Conservation (phyloP, 1,140 invertebrate genomes). For the Gryon sp. region DNA sequence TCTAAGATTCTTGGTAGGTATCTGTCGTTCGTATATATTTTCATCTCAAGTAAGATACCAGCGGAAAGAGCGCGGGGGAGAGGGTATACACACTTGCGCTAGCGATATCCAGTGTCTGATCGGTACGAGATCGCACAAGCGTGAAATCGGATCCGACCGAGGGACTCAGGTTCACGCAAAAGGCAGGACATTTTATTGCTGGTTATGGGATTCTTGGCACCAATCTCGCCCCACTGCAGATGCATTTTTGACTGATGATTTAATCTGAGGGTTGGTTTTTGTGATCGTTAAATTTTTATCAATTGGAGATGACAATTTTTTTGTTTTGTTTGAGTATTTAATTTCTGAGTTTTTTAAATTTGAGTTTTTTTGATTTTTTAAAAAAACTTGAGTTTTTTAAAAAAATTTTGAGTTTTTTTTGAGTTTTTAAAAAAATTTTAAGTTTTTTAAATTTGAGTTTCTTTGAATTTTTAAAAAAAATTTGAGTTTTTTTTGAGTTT, state of each 20-base stretch:
- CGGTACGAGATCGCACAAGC: slow-evolving; percentile 55
- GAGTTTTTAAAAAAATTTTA: too few species aligned
- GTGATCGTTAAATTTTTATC: too few species aligned
- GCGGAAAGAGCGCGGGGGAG: too few species aligned
- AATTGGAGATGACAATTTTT: not conserved
- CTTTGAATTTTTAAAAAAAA: too few species aligned
- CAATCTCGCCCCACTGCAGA: slow-evolving; percentile 27
- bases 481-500: too few species aligned
- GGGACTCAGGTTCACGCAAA: slow-evolving; percentile 26
- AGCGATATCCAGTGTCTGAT: slow-evolving; percentile 54
- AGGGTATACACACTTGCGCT: slow-evolving; percentile 37
- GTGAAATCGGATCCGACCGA: slow-evolving; percentile 61
- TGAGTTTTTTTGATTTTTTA: too few species aligned
- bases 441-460: too few species aligned
- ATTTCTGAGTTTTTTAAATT: too few species aligned
- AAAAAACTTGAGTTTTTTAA: too few species aligned
- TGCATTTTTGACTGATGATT: slow-evolving; percentile 50
- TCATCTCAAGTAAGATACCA: slow-evolving; percentile 18
- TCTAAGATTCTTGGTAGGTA: slow-evolving; percentile 61
- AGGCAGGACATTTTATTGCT: slow-evolving; percentile 40
- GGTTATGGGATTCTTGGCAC: slow-evolving; percentile 46
- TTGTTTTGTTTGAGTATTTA: not conserved
- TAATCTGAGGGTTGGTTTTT: not conserved
- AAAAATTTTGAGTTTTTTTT: too few species aligned
- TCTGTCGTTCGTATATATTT: slow-evolving; percentile 53